A percentile compares a stretch with the other conserved stretches of the same genome.
Evolutionary conservation across 1,140 invertebrate species (phyloP).

Genomic region (Battus philenor): DNA sequence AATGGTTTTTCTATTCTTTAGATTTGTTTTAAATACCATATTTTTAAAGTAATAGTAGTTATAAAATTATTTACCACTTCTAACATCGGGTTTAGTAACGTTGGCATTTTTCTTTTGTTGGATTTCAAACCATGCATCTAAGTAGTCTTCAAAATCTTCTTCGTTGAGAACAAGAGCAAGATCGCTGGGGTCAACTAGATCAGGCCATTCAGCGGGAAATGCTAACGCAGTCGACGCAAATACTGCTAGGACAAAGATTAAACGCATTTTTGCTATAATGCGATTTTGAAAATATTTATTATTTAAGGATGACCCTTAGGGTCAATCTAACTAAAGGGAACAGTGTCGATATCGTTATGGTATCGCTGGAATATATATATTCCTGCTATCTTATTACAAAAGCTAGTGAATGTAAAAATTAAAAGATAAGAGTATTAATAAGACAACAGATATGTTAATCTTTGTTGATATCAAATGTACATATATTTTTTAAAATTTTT

Average conservation of each 20-base stretch:
- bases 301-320: not conserved
- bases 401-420: too few relatives aligned
- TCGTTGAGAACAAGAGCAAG: conserved; percentile 44
- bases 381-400: conserved; percentile 3
- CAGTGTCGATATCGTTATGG: not conserved
- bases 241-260: not conserved
- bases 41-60: too few relatives aligned
- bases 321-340: not conserved
- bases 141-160: conserved; percentile 62
- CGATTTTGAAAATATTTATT: not conserved
- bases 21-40: too few relatives aligned
- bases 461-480: too few relatives aligned
- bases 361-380: conserved; percentile 6
- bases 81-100: conserved; percentile 17
- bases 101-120: conserved; percentile 41
- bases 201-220: conserved; percentile 20
- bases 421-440: too few relatives aligned
- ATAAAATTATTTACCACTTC: conserved; percentile 40
- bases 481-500: too few relatives aligned
- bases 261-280: not conserved
- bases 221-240: conserved; percentile 16
- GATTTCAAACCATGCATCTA: conserved; percentile 49
- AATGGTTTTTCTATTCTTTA: too few relatives aligned
- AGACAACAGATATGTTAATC: too few relatives aligned
- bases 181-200: conserved; percentile 33